Base-by-base conservation (phyloP, 2,888 invertebrate genomes). In the Myopa testacea region DNA sequence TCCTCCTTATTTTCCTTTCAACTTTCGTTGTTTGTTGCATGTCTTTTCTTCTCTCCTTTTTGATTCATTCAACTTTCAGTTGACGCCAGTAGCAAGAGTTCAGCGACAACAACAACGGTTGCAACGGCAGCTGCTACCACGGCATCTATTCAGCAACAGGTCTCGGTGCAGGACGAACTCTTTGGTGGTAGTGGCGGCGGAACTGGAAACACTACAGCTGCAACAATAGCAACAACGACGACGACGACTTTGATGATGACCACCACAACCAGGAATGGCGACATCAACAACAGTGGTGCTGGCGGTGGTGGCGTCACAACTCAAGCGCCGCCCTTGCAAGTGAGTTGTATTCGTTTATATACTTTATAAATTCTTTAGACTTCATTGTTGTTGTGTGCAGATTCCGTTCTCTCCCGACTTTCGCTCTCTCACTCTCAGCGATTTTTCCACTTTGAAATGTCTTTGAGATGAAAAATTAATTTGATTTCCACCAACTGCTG, bases 251-350 rank as follows among this genome's bases (percentile, higher is more conserved):
- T 79, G 91, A 90, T 83, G 91, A 92, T 69, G 91, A 91, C 58
- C 91, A 91, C 58, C 91, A 67, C 88, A 75, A 89, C 90, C 62
- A 92, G 92, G 81, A 93, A 93, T 86, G 93, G 93, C 37, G 93
- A 93, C 83, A 90, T 92, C 82, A 73, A 81, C 19, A 83, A 75
- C 34, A 26, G 26, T 26, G 26, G 26, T 26, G 26, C 26, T 26
- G 26, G 26, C 26, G 26, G 26, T 55, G 14, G 14, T 55, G 14
- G 14, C 50, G 14, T 50, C 63, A 40, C 60, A 58, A 75, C 69
- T 19, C 68, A 40, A 40, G 75, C 60, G 12, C 37, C 65, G 16
- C 93, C 92, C 80, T 86, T 93, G 78, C 92, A 92, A 88, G 91
- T 91, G 85, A 82, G 86, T 86, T 50, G 14, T 26, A 73, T 73